These are phyloP conservation scores for Chaetogeoica ovagalla DNA, from an alignment of 2,888 invertebrate species.

Conservation along the genomic window DNA sequence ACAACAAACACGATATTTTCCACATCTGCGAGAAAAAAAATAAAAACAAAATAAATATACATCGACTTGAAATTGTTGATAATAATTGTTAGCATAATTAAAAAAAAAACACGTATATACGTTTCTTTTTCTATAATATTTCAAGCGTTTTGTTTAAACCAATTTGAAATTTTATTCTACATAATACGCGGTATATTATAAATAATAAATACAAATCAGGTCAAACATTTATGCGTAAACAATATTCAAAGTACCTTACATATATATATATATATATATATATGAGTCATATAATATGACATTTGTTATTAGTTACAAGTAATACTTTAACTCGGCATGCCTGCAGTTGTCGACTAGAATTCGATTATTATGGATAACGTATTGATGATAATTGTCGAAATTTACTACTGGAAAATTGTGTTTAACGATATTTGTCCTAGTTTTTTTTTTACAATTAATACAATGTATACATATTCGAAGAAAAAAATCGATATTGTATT, in stretches of 20 bases:
- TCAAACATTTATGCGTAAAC: slow-evolving; percentile 5
- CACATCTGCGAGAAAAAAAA: slow-evolving; percentile 33
- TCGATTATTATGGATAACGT: slow-evolving; percentile 18
- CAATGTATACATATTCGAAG: background rate
- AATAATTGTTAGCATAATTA: background rate
- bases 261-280: background rate
- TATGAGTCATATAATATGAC: too few species aligned
- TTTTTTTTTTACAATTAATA: background rate
- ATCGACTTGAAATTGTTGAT: background rate
- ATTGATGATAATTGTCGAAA: slow-evolving; percentile 13
- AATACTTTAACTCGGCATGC: background rate
- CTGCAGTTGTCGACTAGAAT: background rate
- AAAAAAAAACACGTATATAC: too few species aligned
- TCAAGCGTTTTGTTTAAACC: background rate
- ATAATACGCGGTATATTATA: background rate
- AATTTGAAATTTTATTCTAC: slow-evolving; percentile 6
- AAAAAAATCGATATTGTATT: background rate
- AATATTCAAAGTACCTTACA: background rate
- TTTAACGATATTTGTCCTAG: slow-evolving; percentile 27
- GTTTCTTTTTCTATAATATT: background rate
- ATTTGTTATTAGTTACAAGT: slow-evolving; percentile 19
- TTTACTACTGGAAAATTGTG: slow-evolving; percentile 3
- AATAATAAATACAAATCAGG: slow-evolving; percentile 2
- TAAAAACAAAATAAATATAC: background rate
- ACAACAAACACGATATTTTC: slow-evolving; percentile 26